Evolutionary conservation across 2,797 vertebrate species (phyloP).

Genomic region (Fistularia commersonii): DNA sequence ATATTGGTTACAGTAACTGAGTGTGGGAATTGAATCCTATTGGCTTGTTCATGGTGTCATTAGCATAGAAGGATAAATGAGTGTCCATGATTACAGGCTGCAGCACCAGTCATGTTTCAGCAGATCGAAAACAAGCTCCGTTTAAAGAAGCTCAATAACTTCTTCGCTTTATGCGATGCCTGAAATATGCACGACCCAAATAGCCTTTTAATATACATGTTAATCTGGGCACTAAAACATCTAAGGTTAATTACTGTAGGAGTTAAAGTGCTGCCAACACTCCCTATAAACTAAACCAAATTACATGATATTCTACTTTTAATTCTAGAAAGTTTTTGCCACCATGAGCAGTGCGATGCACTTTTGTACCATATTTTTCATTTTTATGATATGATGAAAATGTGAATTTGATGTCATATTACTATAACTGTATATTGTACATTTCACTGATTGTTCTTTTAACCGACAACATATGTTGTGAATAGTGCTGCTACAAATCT

Average conservation of each 20-base stretch:
- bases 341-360: too few relatives aligned
- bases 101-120: conserved; percentile 37
- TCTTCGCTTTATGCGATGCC: neutral
- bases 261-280: neutral
- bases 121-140: conserved; percentile 23
- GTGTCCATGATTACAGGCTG: conserved; percentile 52
- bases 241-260: neutral
- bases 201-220: neutral
- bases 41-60: conserved; percentile 61
- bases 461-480: too few relatives aligned
- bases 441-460: too few relatives aligned
- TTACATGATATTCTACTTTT: neutral
- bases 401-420: too few relatives aligned
- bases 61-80: conserved; percentile 68
- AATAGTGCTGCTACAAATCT: too few relatives aligned
- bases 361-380: too few relatives aligned
- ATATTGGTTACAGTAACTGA: conserved; percentile 81
- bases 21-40: conserved; percentile 68
- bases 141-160: conserved; percentile 8
- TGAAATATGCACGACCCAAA: neutral
- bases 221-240: conserved; percentile 13
- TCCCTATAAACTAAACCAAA: conserved; percentile 5
- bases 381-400: too few relatives aligned
- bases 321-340: conserved; percentile 7
- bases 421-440: too few relatives aligned